These are phyloP conservation scores for Conchocele bisecta DNA, from an alignment of 2,888 invertebrate species.

Conservation along the genomic window DNA sequence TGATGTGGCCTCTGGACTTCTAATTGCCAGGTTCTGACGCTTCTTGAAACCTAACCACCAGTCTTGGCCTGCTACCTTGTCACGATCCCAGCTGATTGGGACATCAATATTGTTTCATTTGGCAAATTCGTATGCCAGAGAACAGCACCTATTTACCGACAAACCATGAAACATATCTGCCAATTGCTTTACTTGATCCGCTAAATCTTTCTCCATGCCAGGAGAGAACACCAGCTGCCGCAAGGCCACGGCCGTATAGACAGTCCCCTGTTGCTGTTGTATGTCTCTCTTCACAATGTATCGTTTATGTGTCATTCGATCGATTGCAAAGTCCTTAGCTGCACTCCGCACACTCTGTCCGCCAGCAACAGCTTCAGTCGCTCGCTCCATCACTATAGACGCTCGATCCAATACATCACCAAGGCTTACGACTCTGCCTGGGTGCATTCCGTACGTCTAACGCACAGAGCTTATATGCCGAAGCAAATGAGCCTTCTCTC, in stretches of 20 bases:
- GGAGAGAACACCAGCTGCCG: neutral
- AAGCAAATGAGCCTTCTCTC: too few species aligned
- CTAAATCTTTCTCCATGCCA: too few species aligned
- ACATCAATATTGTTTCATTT: conserved; percentile 3
- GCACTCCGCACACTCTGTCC: too few species aligned
- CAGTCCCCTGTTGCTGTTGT: too few species aligned
- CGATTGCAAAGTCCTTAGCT: neutral
- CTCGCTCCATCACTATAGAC: conserved; percentile 3
- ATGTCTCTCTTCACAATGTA: neutral
- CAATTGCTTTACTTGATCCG: conserved; percentile 21
- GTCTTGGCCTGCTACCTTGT: conserved; percentile 45
- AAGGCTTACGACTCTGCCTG: too few species aligned
- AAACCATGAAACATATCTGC: conserved; percentile 30
- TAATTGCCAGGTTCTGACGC: conserved; percentile 35
- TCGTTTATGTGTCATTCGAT: neutral
- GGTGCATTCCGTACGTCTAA: too few species aligned
- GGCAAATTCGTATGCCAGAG: conserved; percentile 53
- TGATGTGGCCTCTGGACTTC: conserved; percentile 56
- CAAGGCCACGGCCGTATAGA: neutral
- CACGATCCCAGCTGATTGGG: conserved; percentile 44
- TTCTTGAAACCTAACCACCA: conserved; percentile 46
- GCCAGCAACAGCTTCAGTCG: conserved; percentile 10
- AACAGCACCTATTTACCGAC: conserved; percentile 19
- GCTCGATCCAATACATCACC: too few species aligned
- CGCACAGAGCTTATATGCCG: too few species aligned